phyloP scores from a whole-genome alignment of 2,113 vertebrate species.

The Agelaius phoeniceus region DNA sequence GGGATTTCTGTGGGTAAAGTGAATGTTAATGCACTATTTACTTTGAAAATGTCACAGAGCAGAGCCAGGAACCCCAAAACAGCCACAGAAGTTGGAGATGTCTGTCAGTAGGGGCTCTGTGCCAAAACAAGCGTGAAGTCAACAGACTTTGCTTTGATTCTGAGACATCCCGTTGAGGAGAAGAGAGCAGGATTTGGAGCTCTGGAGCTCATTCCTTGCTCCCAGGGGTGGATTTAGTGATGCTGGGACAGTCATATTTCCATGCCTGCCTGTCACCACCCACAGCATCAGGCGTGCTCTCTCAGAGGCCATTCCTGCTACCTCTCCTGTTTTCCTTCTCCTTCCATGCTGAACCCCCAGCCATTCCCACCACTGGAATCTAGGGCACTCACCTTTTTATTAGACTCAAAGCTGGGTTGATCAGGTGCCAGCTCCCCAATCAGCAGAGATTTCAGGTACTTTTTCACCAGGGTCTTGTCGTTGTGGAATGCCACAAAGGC shows the following conservation, averaged over 20 bases:
- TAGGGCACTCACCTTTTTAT: constrained; percentile 76
- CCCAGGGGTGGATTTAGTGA: background rate
- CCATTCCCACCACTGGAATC: background rate
- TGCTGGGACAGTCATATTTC: background rate
- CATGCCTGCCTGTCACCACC: background rate
- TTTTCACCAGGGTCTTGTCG: constrained; percentile 71
- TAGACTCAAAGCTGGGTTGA: constrained; percentile 77
- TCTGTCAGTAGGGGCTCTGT: background rate
- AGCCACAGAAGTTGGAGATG: background rate
- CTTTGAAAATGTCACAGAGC: background rate
- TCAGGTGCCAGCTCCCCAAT: constrained; percentile 80
- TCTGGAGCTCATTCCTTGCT: background rate
- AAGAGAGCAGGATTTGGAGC: background rate
- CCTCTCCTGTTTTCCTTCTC: background rate
- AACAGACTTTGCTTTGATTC: background rate
- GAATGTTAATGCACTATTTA: background rate
- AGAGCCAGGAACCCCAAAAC: background rate
- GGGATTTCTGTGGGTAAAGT: constrained; percentile 50
- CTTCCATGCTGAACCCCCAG: background rate
- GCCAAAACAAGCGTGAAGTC: background rate
- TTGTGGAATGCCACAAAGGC: constrained; percentile 79
- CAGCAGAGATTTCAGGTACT: constrained; percentile 75
- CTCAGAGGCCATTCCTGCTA: background rate
- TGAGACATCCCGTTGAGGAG: background rate
- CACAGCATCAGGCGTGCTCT: rapidly evolving